phyloP scores from a whole-genome alignment of 2,113 vertebrate species.

The Megaceryle torquata region DNA sequence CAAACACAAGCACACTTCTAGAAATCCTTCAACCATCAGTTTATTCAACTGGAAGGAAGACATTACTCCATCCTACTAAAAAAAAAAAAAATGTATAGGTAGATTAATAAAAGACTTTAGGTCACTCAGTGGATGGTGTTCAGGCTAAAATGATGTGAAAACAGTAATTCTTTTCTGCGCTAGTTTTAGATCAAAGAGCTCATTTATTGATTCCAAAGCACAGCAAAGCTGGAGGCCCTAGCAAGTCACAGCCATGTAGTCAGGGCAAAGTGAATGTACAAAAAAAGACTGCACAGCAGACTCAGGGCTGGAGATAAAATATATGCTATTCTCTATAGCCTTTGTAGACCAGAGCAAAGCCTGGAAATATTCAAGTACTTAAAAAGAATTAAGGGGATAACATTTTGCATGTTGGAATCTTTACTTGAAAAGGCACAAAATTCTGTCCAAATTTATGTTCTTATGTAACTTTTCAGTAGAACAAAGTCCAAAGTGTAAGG shows the following conservation, averaged over 20 bases:
- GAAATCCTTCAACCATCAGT: neutral
- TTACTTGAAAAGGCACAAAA: neutral
- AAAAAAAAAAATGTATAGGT: neutral
- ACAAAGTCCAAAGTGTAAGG: neutral
- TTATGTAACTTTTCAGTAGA: neutral
- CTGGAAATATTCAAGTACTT: neutral
- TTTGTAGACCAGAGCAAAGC: neutral
- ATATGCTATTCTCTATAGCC: neutral
- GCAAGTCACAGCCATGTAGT: neutral
- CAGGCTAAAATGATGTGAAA: neutral
- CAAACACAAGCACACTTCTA: neutral
- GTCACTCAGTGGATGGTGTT: neutral
- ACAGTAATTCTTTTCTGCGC: neutral
- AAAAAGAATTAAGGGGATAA: neutral
- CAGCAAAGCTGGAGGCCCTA: neutral
- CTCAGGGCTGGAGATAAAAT: neutral
- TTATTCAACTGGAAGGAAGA: neutral
- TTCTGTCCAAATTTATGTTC: neutral
- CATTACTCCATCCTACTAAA: neutral
- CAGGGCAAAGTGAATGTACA: neutral
- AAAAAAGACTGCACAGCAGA: neutral
- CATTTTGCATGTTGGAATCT: neutral
- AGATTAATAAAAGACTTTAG: neutral
- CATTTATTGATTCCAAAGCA: neutral
- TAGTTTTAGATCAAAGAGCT: conserved; percentile 31